A percentile compares a stretch with the other conserved stretches of the same genome.
Conservation (phyloP, 2,113 vertebrate genomes). For the Helogale parvula region DNA sequence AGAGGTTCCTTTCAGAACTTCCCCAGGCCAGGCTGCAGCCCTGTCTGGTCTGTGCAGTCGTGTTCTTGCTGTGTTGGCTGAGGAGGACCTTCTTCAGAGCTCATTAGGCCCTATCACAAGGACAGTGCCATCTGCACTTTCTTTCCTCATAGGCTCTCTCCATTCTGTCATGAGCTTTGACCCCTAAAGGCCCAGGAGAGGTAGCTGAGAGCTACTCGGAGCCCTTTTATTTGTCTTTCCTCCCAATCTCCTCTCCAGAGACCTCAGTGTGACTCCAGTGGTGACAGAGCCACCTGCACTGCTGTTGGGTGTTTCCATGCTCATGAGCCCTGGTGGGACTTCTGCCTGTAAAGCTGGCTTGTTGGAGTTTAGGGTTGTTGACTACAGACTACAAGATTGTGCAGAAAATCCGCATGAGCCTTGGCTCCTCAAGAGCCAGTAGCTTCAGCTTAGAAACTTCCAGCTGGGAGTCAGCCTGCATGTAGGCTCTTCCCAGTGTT, state of each 20-base stretch:
- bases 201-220: not conserved
- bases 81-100: not conserved
- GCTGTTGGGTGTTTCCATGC: too few species aligned
- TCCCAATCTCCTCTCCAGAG: accelerated
- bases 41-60: accelerated
- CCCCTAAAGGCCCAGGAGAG: not conserved
- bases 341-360: not conserved
- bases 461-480: not conserved
- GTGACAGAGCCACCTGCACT: accelerated
- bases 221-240: accelerated
- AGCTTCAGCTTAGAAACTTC: not conserved
- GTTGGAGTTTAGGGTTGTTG: not conserved
- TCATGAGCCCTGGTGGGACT: not conserved
- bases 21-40: not conserved
- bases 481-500: accelerated
- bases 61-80: accelerated
- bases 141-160: too few species aligned
- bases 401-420: not conserved
- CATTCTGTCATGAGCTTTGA: not conserved
- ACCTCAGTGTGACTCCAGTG: not conserved
- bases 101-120: not conserved
- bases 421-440: not conserved
- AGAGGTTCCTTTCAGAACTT: not conserved
- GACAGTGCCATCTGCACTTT: accelerated
- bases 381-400: not conserved